phyloP scores from a whole-genome alignment of 2,797 vertebrate species.

The Galagoides demidoff region DNA sequence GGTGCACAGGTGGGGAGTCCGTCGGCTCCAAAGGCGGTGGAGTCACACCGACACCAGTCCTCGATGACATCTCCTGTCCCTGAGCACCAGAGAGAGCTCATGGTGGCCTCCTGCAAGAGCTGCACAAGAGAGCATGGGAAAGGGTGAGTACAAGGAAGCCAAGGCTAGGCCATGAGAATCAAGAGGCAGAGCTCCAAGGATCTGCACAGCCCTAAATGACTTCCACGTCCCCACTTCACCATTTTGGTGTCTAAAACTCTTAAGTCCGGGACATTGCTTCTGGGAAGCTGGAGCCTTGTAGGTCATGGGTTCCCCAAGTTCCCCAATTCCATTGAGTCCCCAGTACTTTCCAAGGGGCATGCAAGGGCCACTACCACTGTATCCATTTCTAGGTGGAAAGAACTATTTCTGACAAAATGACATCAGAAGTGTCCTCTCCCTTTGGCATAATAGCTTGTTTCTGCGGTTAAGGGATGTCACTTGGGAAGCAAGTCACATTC shows the following conservation, averaged over 20 bases:
- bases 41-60: conserved; percentile 99
- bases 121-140: conserved; percentile 79
- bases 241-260: background rate
- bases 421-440: background rate
- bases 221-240: fast-evolving
- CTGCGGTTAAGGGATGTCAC: background rate
- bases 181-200: fast-evolving
- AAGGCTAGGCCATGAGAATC: fast-evolving
- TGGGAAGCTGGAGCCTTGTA: background rate
- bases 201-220: fast-evolving
- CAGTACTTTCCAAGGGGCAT: no score
- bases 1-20: conserved; percentile 97
- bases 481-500: background rate
- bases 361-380: no score
- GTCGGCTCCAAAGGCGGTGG: conserved; percentile 94
- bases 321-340: no score
- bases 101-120: conserved; percentile 97
- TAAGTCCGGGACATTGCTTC: background rate
- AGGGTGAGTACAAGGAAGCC: background rate
- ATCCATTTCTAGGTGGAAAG: no score
- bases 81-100: conserved; percentile 98
- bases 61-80: conserved; percentile 98
- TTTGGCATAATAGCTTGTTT: background rate
- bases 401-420: no score
- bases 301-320: no score